These are phyloP conservation scores for Drosophila littoralis DNA, from an alignment of 1,140 invertebrate genomes.

Conservation along the genomic window DNA sequence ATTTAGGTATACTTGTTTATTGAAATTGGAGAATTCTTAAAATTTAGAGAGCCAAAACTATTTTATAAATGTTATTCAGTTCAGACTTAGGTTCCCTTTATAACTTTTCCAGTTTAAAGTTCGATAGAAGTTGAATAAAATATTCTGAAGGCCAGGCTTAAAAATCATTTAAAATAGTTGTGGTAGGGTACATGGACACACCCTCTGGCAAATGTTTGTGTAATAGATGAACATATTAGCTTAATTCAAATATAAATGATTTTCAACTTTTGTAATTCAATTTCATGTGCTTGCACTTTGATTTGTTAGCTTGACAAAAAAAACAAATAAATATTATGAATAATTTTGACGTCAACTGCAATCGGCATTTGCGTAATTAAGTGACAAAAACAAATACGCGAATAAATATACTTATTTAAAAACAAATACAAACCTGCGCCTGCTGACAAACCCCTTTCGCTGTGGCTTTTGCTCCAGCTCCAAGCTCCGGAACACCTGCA, in stretches of 20 bases:
- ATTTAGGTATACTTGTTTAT: too few species aligned
- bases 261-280: constrained; percentile 15
- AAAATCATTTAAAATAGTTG: neutral
- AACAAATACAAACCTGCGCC: neutral
- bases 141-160: too few species aligned
- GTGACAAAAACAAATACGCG: constrained; percentile 17
- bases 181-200: neutral
- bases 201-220: neutral
- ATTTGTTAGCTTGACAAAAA: constrained; percentile 17
- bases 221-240: neutral
- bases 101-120: too few species aligned
- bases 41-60: too few species aligned
- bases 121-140: too few species aligned
- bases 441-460: constrained; percentile 3
- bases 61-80: too few species aligned
- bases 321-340: constrained; percentile 10
- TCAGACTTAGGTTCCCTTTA: too few species aligned
- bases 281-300: constrained; percentile 24
- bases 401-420: neutral
- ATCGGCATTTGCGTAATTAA: constrained; percentile 41
- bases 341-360: constrained; percentile 35
- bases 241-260: neutral
- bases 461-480: too few species aligned
- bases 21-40: too few species aligned
- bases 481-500: neutral